Conservation (phyloP, 2,113 vertebrate species). For the Turdus rufiventris region DNA sequence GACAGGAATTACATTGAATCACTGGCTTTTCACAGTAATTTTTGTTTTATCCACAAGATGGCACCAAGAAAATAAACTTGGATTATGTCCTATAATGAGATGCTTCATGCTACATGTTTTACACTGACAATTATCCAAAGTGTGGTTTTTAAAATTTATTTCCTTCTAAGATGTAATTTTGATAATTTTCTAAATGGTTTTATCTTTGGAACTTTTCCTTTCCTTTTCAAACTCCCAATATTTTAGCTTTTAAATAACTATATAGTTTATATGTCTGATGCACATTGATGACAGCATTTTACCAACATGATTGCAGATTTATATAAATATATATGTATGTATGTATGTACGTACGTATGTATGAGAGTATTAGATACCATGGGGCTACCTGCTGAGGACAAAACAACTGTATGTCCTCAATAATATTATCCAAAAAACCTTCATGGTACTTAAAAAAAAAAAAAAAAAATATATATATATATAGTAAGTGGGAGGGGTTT, state of each 20-base stretch:
- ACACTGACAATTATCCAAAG: background rate
- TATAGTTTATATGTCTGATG: background rate
- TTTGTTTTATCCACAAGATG: constrained; percentile 62
- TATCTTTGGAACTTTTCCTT: background rate
- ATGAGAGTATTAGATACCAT: background rate
- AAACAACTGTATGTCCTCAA: background rate
- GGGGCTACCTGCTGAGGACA: background rate
- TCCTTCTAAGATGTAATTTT: background rate
- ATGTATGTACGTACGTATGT: background rate
- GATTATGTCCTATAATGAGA: background rate
- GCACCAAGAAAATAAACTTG: constrained; percentile 51
- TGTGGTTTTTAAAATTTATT: background rate
- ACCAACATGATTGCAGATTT: background rate
- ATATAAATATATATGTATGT: background rate
- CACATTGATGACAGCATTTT: background rate
- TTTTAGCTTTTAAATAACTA: background rate
- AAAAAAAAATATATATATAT: background rate
- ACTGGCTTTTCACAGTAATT: background rate
- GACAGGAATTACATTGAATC: background rate
- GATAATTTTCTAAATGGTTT: background rate
- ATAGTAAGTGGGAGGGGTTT: background rate
- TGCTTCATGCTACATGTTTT: background rate
- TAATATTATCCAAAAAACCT: background rate
- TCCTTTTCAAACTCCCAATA: background rate
- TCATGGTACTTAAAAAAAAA: background rate